phyloP scores from a whole-genome alignment of 1,140 invertebrate species.

The Zelostemma sp. region DNA sequence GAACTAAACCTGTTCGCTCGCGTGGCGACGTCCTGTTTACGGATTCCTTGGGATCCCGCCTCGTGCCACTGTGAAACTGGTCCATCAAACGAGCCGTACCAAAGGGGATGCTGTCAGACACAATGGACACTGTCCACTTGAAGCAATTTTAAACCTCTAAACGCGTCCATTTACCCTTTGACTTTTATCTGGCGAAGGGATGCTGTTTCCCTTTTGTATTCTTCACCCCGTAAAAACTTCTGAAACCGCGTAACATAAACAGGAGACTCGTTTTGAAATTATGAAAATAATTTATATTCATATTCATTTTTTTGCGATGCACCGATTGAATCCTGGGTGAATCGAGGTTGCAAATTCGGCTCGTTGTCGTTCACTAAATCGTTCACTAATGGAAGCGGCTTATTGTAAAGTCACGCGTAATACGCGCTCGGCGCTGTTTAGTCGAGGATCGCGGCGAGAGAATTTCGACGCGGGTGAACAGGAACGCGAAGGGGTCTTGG shows the following conservation, averaged over 20 bases:
- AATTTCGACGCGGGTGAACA: constrained; percentile 11
- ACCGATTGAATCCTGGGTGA: too few species aligned
- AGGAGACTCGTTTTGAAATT: background rate
- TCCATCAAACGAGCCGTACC: constrained; percentile 31
- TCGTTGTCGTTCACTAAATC: too few species aligned
- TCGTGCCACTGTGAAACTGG: constrained; percentile 49
- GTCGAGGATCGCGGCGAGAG: constrained; percentile 5
- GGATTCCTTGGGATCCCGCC: constrained; percentile 11
- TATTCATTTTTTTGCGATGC: too few species aligned
- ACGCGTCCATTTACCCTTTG: constrained; percentile 57
- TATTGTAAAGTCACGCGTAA: background rate
- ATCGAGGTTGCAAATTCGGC: too few species aligned
- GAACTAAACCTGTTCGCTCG: constrained; percentile 56
- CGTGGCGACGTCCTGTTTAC: constrained; percentile 54
- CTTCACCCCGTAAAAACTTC: background rate
- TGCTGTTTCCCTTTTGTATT: constrained; percentile 20
- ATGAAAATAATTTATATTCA: too few species aligned
- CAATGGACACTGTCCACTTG: constrained; percentile 57
- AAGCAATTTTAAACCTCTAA: constrained; percentile 50
- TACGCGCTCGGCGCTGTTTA: background rate
- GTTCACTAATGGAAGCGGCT: background rate
- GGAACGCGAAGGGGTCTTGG: constrained; percentile 36
- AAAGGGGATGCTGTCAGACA: constrained; percentile 48
- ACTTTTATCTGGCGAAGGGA: constrained; percentile 43
- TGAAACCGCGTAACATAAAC: background rate